Conservation (phyloP, 2,797 vertebrate species). For the Pangasius larnaudii region DNA sequence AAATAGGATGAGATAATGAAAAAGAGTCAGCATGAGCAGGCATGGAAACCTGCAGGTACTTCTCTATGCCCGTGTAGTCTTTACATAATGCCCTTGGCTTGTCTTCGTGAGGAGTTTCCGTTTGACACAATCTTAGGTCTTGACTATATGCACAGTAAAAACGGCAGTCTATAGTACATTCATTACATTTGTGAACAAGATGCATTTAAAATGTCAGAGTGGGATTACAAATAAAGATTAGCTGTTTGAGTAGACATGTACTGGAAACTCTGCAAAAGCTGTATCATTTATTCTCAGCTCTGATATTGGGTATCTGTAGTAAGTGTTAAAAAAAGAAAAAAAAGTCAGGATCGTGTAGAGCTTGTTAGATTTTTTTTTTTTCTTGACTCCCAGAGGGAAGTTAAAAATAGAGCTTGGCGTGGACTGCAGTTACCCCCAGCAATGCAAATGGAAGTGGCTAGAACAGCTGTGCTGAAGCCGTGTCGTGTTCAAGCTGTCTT, state of each 20-base stretch:
- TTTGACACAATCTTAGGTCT: neutral
- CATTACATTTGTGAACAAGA: neutral
- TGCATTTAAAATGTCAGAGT: neutral
- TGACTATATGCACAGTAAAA: neutral
- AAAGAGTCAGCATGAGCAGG: slow-evolving; percentile 36
- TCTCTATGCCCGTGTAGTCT: slow-evolving; percentile 62
- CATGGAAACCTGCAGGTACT: slow-evolving; percentile 39
- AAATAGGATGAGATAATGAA: slow-evolving; percentile 27
- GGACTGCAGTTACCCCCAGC: slow-evolving; percentile 78
- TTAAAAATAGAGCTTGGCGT: slow-evolving; percentile 76
- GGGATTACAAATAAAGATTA: neutral
- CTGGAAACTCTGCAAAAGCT: neutral
- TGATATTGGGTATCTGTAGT: slow-evolving; percentile 65
- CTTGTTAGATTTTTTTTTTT: slow-evolving; percentile 64
- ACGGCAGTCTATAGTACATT: neutral
- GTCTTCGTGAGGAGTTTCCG: slow-evolving; percentile 28
- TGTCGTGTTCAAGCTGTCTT: slow-evolving; percentile 72
- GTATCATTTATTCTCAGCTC: neutral
- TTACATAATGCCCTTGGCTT: slow-evolving; percentile 60
- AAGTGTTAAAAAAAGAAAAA: slow-evolving; percentile 63
- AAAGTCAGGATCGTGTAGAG: slow-evolving; percentile 48
- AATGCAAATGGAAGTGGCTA: slow-evolving; percentile 71
- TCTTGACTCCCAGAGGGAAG: slow-evolving; percentile 65
- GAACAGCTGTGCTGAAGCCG: slow-evolving; percentile 80
- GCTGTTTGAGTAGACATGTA: neutral